phyloP scores from a whole-genome alignment of 2,113 vertebrate genomes.

The Lepus timidus region DNA sequence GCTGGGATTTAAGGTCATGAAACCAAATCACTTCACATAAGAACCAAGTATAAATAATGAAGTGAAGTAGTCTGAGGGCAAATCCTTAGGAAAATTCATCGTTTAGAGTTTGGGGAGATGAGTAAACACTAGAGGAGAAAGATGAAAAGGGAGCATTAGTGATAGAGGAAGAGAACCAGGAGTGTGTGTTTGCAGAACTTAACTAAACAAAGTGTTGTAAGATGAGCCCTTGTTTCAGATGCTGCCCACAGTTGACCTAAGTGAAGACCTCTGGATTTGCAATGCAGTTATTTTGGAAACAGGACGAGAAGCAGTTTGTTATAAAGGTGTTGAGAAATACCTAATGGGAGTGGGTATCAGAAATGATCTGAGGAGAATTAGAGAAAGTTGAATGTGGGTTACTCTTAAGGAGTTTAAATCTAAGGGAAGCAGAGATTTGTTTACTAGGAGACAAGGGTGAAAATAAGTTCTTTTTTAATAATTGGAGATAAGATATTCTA shows the following conservation, averaged over 20 bases:
- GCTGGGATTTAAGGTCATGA: background rate
- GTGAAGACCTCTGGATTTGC: background rate
- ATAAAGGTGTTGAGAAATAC: background rate
- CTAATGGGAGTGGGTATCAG: background rate
- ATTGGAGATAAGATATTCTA: background rate
- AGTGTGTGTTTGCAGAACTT: background rate
- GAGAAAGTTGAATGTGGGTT: background rate
- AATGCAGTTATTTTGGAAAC: background rate
- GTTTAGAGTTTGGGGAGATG: background rate
- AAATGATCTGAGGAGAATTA: background rate
- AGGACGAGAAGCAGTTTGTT: background rate
- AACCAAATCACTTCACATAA: background rate
- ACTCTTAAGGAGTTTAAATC: background rate
- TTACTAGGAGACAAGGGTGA: background rate
- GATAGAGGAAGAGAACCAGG: background rate
- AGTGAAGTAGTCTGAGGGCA: background rate
- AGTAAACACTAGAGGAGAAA: background rate
- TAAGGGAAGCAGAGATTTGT: background rate
- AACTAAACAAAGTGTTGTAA: background rate
- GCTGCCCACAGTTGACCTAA: background rate
- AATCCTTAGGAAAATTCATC: background rate
- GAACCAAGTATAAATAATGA: background rate
- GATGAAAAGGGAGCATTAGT: background rate
- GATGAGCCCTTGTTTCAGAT: background rate
- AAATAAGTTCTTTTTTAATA: background rate